phyloP scores from a whole-genome alignment of 2,113 vertebrate genomes.

The Dipodomys stephensi region DNA sequence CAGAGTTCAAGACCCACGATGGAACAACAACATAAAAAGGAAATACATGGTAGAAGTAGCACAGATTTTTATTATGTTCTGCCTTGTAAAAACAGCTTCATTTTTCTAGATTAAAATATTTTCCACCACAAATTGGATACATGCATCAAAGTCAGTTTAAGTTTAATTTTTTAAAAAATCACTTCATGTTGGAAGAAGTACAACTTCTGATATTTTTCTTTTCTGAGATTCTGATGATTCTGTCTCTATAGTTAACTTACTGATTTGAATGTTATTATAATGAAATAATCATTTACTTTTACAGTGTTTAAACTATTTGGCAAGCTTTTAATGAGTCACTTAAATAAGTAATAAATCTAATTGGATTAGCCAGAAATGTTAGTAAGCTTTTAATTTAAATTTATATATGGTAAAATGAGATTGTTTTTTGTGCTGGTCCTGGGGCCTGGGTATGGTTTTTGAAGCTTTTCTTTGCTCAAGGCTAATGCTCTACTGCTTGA shows the following conservation, averaged over 20 bases:
- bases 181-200: conserved; percentile 21
- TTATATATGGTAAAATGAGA: conserved; percentile 23
- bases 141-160: conserved; percentile 39
- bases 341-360: conserved; percentile 41
- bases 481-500: too few species aligned
- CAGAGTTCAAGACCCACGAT: too few species aligned
- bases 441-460: too few species aligned
- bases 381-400: conserved; percentile 46
- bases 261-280: conserved; percentile 45
- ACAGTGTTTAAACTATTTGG: conserved; percentile 16
- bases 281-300: not conserved
- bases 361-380: conserved; percentile 32
- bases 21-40: not conserved
- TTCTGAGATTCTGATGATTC: conserved; percentile 1
- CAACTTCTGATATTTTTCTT: not conserved
- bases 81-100: too few species aligned
- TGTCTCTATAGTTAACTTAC: conserved; percentile 8
- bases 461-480: too few species aligned
- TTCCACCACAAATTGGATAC: conserved; percentile 33
- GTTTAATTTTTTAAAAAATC: conserved; percentile 20
- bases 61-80: too few species aligned
- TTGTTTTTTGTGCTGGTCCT: too few species aligned
- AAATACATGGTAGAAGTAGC: too few species aligned
- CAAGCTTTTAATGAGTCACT: conserved; percentile 27
- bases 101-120: conserved; percentile 49